These are phyloP conservation scores for Anguilla obscura DNA, from an alignment of 2,797 vertebrate genomes.

Conservation along the genomic window DNA sequence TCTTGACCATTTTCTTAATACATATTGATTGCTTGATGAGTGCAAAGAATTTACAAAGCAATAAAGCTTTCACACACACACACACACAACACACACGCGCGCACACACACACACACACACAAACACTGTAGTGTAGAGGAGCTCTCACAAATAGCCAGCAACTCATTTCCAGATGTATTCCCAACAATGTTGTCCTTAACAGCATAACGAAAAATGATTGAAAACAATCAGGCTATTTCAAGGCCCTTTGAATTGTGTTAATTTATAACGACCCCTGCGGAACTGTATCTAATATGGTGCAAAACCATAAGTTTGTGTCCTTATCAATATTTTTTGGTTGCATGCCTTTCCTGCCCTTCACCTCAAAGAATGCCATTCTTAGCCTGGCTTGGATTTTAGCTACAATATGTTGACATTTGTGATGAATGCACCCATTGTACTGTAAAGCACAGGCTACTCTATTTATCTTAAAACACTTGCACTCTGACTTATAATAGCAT, in stretches of 20 bases:
- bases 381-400: background rate
- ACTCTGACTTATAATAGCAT: background rate
- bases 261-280: background rate
- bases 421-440: background rate
- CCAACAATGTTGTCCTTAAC: background rate
- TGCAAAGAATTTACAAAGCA: slow-evolving; percentile 13
- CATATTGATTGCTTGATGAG: slow-evolving; percentile 14
- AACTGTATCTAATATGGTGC: background rate
- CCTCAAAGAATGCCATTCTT: background rate
- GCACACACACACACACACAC: background rate
- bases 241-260: background rate
- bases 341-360: background rate
- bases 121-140: slow-evolving; percentile 2
- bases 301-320: background rate
- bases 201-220: background rate
- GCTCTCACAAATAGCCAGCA: background rate
- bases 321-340: background rate
- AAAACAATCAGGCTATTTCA: background rate
- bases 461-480: background rate
- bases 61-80: background rate
- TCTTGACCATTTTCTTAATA: slow-evolving; percentile 5
- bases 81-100: too few species aligned
- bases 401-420: background rate
- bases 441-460: background rate
- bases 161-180: background rate